Percentiles rank a stretch among this genome's conserved stretches.
These are phyloP conservation scores for Diplodus puntazzo DNA, from an alignment of 2,797 vertebrate species.

Conservation along the genomic window DNA sequence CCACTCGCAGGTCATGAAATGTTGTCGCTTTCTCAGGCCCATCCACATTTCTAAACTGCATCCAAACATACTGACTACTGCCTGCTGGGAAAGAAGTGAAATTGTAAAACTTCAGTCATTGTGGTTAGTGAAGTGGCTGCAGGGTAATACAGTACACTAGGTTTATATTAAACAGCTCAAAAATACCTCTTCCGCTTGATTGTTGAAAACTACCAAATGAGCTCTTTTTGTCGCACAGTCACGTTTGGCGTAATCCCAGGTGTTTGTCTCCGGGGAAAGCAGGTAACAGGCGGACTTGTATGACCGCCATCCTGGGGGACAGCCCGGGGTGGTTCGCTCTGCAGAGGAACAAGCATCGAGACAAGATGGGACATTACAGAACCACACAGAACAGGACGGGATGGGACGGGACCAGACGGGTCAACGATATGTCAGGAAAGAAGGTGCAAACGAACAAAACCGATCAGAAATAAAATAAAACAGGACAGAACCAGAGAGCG, in stretches of 20 bases:
- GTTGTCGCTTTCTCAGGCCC: accelerated
- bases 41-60: neutral
- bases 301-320: neutral
- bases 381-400: neutral
- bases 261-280: accelerated
- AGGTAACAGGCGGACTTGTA: conserved; percentile 21
- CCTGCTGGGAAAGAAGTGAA: conserved; percentile 9
- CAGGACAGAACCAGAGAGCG: neutral
- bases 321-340: accelerated
- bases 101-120: neutral
- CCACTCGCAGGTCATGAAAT: accelerated
- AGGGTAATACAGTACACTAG: neutral
- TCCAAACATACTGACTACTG: accelerated
- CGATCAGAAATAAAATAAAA: neutral
- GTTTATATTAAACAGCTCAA: neutral
- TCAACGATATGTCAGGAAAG: neutral
- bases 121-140: neutral
- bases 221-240: neutral
- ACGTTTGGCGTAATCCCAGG: neutral
- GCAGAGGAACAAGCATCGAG: neutral
- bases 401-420: no score
- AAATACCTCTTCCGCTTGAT: neutral
- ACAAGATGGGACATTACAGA: no score
- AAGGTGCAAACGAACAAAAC: neutral
- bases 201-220: conserved; percentile 4